phyloP scores from a whole-genome alignment of 2,888 invertebrate genomes.

The Tinea semifulvella region DNA sequence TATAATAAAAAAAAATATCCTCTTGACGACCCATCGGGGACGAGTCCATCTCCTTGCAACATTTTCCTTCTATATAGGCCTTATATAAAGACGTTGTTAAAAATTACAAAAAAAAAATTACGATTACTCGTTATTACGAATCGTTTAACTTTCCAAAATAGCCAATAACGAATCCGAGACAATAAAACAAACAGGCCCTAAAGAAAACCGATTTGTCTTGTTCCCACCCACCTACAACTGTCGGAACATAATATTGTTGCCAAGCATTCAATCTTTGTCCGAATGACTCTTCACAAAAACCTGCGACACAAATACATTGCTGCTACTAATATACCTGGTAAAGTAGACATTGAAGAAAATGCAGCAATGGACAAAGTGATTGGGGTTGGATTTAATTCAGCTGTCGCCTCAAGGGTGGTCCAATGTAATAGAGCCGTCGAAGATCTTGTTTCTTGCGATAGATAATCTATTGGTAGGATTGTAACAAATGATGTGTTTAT shows the following conservation, averaged over 20 bases:
- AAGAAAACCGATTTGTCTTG: conserved; percentile 6
- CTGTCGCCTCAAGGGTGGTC: conserved; percentile 1
- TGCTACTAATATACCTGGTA: not conserved
- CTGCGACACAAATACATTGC: not conserved
- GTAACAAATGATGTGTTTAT: not conserved
- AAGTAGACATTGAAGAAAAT: not conserved
- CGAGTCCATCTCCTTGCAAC: no score
- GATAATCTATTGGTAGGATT: conserved; percentile 5
- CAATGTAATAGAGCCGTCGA: not conserved
- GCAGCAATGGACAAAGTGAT: not conserved
- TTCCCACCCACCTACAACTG: not conserved
- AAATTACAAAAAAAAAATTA: no score
- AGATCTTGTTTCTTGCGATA: not conserved
- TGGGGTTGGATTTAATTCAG: not conserved
- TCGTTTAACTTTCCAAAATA: not conserved
- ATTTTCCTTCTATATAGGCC: no score
- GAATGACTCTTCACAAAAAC: not conserved
- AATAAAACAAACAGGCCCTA: not conserved
- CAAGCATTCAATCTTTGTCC: conserved; percentile 1
- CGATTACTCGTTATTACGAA: no score
- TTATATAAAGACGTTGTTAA: no score
- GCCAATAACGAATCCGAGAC: conserved; percentile 1
- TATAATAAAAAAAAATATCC: no score
- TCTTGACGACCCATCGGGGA: no score
- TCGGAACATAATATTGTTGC: conserved; percentile 7